These are phyloP conservation scores for Erythrolamprus reginae DNA, from an alignment of 2,113 vertebrate species.

Conservation along the genomic window DNA sequence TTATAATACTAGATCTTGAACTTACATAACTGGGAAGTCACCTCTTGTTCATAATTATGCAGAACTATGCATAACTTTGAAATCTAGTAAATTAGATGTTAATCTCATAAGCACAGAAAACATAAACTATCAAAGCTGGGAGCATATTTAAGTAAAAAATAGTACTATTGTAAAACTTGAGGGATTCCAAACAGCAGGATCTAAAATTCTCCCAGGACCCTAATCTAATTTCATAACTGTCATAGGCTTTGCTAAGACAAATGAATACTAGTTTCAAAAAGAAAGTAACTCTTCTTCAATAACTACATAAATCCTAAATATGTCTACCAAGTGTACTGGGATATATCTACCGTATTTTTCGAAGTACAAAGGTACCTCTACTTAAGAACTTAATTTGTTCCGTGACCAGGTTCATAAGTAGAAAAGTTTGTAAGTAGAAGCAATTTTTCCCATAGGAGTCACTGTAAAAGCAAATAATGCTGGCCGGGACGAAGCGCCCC, in stretches of 20 bases:
- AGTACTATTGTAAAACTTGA: background rate
- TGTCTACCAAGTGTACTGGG: background rate
- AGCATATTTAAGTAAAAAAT: background rate
- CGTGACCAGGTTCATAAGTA: too few species aligned
- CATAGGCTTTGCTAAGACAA: background rate
- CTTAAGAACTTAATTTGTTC: too few species aligned
- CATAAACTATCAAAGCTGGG: background rate
- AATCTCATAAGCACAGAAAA: background rate
- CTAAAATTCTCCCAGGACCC: background rate
- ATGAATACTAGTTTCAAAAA: background rate
- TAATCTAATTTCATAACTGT: background rate
- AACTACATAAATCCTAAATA: background rate
- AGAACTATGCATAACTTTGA: background rate
- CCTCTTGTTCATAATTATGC: background rate
- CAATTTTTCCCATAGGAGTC: too few species aligned
- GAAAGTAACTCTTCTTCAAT: background rate
- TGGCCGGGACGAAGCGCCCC: too few species aligned
- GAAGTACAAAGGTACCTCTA: too few species aligned
- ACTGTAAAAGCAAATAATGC: too few species aligned
- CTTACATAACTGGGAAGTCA: background rate
- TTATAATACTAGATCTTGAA: background rate
- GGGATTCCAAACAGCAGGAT: background rate
- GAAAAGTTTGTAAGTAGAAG: too few species aligned
- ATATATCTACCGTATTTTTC: too few species aligned
- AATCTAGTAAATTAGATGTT: background rate